A percentile compares a stretch with the other conserved stretches of the same genome.
Evolutionary conservation across 2,888 invertebrate species (phyloP).

Genomic region (Heliconius aoede): DNA sequence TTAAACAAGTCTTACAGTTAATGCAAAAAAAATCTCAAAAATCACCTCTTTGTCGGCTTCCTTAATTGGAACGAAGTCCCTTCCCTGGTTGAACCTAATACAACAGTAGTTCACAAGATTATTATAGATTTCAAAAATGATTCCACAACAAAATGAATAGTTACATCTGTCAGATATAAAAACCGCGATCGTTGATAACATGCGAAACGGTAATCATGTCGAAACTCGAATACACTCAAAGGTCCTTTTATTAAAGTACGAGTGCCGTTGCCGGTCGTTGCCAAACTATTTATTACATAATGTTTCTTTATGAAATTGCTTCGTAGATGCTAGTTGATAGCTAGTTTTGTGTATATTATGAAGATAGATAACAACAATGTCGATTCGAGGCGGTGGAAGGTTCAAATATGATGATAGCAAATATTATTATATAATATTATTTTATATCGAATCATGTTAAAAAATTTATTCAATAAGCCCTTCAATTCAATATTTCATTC

Average conservation of each 20-base stretch:
- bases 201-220: constrained; percentile 37
- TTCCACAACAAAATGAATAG: not conserved
- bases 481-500: no score
- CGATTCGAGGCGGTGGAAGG: not conserved
- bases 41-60: no score
- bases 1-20: no score
- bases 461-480: no score
- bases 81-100: no score
- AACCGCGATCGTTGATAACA: constrained; percentile 34
- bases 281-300: constrained; percentile 7
- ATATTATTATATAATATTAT: no score
- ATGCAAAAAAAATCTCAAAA: no score
- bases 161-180: constrained; percentile 17
- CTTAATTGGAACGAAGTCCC: no score
- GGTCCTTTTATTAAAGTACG: constrained; percentile 30
- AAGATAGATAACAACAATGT: not conserved
- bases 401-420: not conserved
- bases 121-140: not conserved
- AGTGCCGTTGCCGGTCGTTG: constrained; percentile 3
- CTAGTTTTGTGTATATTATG: not conserved
- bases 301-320: constrained; percentile 11
- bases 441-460: no score
- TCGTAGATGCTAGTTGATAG: constrained; percentile 2
- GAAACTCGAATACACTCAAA: constrained; percentile 32
- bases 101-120: no score